Percentiles rank a stretch among this genome's conserved stretches.
These are phyloP conservation scores for Dorcus parallelipipedus DNA, from an alignment of 2,888 invertebrate genomes.

Conservation along the genomic window DNA sequence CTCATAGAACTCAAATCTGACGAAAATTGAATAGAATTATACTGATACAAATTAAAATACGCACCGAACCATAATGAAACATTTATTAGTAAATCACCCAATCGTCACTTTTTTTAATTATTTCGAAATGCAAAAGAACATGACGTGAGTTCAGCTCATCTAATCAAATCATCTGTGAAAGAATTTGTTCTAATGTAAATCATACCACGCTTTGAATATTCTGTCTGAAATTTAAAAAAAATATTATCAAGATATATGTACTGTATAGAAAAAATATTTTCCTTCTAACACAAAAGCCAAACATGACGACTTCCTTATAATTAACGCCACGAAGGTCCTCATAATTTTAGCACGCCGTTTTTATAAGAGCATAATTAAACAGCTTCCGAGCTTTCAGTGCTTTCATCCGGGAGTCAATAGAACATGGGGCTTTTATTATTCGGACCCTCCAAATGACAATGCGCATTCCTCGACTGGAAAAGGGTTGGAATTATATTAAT, in stretches of 20 bases:
- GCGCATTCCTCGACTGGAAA: slow-evolving; percentile 36
- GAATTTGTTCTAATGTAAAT: too few relatives aligned
- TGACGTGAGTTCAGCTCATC: too few relatives aligned
- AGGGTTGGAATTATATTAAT: slow-evolving; percentile 43
- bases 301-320: slow-evolving; percentile 7
- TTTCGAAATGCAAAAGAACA: too few relatives aligned
- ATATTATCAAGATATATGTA: neutral
- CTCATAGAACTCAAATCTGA: too few relatives aligned
- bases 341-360: slow-evolving; percentile 29
- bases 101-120: too few relatives aligned
- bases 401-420: slow-evolving; percentile 35
- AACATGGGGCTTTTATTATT: slow-evolving; percentile 31
- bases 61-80: too few relatives aligned
- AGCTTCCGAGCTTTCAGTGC: slow-evolving; percentile 34
- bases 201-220: too few relatives aligned
- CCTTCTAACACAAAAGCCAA: slow-evolving; percentile 3
- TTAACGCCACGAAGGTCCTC: slow-evolving; percentile 26
- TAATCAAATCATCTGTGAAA: too few relatives aligned
- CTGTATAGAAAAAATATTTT: slow-evolving; percentile 5
- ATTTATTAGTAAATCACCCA: too few relatives aligned
- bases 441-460: slow-evolving; percentile 38
- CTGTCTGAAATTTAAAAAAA: neutral
- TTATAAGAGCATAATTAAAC: slow-evolving; percentile 42
- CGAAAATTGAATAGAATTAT: too few relatives aligned
- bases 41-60: too few relatives aligned